Conservation (phyloP, 2,797 vertebrate genomes). For the Hemitrygon akajei region DNA sequence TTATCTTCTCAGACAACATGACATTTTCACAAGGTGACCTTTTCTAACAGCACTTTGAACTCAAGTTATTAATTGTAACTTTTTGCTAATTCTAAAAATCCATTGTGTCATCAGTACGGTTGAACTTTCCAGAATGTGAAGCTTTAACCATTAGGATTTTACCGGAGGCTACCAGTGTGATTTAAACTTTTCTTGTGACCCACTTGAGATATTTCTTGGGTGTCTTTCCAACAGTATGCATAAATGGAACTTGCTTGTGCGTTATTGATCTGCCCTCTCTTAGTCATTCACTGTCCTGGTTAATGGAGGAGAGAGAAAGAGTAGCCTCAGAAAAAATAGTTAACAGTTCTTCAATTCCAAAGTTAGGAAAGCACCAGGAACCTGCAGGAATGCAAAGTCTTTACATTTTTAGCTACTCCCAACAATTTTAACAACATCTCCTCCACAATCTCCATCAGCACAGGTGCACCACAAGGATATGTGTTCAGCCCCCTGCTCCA, state of each 20-base stretch:
- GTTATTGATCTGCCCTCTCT: neutral
- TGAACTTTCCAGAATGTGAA: neutral
- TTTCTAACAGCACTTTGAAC: neutral
- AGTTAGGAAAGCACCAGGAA: neutral
- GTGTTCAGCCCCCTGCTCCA: too few relatives aligned
- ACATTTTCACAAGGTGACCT: neutral
- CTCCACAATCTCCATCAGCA: too few relatives aligned
- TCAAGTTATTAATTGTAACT: neutral
- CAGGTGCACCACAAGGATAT: too few relatives aligned
- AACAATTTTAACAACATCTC: neutral
- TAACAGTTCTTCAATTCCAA: neutral
- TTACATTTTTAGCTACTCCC: neutral
- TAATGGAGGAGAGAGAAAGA: neutral
- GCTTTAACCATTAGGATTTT: neutral
- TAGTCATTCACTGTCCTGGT: neutral
- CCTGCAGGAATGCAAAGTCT: neutral
- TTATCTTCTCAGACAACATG: neutral
- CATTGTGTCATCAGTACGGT: neutral
- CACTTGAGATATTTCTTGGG: neutral
- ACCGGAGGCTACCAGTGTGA: neutral
- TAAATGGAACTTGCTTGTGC: neutral
- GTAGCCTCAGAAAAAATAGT: neutral
- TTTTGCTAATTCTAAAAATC: neutral
- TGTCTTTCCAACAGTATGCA: neutral
- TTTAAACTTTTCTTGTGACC: neutral